Conservation (phyloP, 2,888 invertebrate species). For the Drosophila nr. fundita region DNA sequence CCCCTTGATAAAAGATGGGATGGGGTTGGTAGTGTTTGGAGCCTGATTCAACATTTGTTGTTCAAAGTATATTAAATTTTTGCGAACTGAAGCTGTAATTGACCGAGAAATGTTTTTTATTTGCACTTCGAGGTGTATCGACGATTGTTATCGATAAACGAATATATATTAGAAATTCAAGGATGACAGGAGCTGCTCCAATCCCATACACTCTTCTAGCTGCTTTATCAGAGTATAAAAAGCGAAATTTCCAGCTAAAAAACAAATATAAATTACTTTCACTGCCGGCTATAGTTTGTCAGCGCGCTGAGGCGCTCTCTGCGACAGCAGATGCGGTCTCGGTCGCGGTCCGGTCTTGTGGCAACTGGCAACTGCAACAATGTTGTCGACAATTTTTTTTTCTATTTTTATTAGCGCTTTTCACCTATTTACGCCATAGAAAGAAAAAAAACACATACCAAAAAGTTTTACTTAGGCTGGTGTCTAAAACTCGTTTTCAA, state of each 20-base stretch:
- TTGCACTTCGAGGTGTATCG: neutral
- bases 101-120: neutral
- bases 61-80: neutral
- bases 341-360: conserved; percentile 40
- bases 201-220: neutral
- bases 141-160: neutral
- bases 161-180: neutral
- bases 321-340: conserved; percentile 16
- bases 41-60: neutral
- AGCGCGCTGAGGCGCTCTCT: conserved; percentile 12
- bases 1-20: neutral
- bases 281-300: conserved; percentile 64
- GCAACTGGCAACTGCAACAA: conserved; percentile 27
- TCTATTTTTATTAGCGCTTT: conserved; percentile 50
- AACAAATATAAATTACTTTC: conserved; percentile 75
- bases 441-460: conserved; percentile 57
- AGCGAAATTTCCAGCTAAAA: conserved; percentile 57
- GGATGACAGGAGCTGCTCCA: neutral
- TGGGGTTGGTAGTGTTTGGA: neutral
- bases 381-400: conserved; percentile 50
- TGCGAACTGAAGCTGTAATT: neutral
- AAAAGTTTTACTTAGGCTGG: conserved; percentile 40
- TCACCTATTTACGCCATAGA: conserved; percentile 65
- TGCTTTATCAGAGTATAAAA: conserved; percentile 33
- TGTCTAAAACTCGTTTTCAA: conserved; percentile 64